Evolutionary conservation across 1,140 invertebrate genomes (phyloP), one percentile per base, ranked within the genome.

Genomic region (Galleria mellonella): DNA sequence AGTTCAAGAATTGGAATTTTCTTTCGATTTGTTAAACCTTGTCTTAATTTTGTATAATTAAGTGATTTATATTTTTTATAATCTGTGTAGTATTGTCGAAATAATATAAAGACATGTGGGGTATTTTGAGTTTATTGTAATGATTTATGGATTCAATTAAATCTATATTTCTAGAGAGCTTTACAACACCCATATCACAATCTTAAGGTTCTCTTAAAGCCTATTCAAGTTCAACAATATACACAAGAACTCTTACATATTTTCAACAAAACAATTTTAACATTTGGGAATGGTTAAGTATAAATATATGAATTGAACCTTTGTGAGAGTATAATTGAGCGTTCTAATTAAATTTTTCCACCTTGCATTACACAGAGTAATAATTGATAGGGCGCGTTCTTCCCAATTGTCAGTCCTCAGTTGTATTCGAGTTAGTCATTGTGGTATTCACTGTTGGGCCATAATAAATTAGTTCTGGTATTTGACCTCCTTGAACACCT

Each of bases 391-490:
- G 57, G 27, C 52, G 45, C 42, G 62, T 50, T 64, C 57, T 71
- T 44, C 29, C 60, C 47, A 54, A 59, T 54, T 75, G 82, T 85
- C 82, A 85, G 72, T 85, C 79, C 54, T 85, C 82, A 62, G 53
- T 81, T 54, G 62, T 50, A 43, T 52, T 75, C 42, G 65, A 39
- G 42, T 75, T 84, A 12, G 55, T 46, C 29, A 75, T 55, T 14
- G 70, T 48, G 55, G 67, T 62, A 40, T 72, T 86, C 13, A 89
- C 86, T 10, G 91, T 89, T 1, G 93, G 94, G 29, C 94, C 94
- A 68, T 97, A 97, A 74, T 97, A 97, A 63, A 97, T 96, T 27
- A 97, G 88, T 87, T 97, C 96, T 0, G 96, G 96, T 58, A 97
- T 97, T 85, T 97, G 96, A 17, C 96, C 96, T 31, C 96, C 96